Conservation (phyloP, 2,113 vertebrate genomes). For the Elaphurus davidianus region DNA sequence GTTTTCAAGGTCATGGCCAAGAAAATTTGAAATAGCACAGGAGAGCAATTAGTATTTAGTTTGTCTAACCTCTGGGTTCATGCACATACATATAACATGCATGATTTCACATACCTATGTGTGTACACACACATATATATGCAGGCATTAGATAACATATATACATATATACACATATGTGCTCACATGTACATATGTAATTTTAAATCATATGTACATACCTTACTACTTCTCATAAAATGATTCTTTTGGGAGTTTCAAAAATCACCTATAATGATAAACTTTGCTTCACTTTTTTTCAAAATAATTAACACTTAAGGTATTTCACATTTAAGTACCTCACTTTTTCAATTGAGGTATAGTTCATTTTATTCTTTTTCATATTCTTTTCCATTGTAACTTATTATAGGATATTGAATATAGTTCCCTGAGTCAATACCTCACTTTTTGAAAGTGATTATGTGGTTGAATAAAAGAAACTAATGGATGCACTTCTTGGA, state of each 20-base stretch:
- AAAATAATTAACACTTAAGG: slow-evolving; percentile 8
- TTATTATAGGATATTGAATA: not conserved
- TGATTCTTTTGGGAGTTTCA: not conserved
- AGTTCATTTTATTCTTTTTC: not conserved
- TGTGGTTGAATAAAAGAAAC: not conserved
- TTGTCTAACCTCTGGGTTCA: not conserved
- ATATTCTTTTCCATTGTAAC: not conserved
- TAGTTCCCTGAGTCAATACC: not conserved
- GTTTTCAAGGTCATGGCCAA: not conserved
- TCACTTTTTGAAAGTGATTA: not conserved
- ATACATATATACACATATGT: not conserved
- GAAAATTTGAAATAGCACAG: not conserved
- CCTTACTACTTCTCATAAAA: not conserved
- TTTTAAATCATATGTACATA: not conserved
- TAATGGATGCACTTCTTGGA: not conserved
- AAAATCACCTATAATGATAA: not conserved
- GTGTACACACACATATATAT: not conserved
- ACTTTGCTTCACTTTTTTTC: not conserved
- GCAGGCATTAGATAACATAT: not conserved
- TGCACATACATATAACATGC: not conserved
- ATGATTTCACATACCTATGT: not conserved
- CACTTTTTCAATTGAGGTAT: not conserved
- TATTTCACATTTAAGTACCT: not conserved
- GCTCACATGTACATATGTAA: not conserved
- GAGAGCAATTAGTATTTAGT: not conserved